phyloP scores from a whole-genome alignment of 92 coral and sea anemone species.

The Zoanthus sociatus region DNA sequence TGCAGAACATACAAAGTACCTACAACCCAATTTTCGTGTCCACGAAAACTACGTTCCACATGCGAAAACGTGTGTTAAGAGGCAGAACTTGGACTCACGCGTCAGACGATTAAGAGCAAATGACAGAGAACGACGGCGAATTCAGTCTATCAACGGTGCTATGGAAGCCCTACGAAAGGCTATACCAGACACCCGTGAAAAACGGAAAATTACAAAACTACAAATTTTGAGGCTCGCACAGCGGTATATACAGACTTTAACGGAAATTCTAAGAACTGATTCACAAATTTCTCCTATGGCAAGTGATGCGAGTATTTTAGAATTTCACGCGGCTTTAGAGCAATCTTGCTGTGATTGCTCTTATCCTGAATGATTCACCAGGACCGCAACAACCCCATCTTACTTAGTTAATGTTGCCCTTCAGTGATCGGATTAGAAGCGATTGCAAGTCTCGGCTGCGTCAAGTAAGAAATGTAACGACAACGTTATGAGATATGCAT shows the following conservation, averaged over 20 bases:
- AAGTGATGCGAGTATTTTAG: conserved; percentile 14
- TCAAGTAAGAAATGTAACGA: neutral
- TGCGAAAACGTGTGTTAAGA: conserved; percentile 23
- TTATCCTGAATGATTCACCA: neutral
- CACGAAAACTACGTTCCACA: conserved; percentile 8
- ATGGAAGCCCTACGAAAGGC: conserved; percentile 91
- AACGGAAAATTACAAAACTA: conserved; percentile 88
- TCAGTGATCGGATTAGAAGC: neutral
- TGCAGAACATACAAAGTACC: neutral
- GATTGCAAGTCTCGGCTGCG: neutral
- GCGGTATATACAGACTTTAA: conserved; percentile 82
- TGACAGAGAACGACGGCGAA: conserved; percentile 87
- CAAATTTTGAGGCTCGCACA: conserved; percentile 88
- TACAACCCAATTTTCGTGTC: conserved; percentile 20
- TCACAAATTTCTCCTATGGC: conserved; percentile 23
- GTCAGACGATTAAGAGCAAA: conserved; percentile 88
- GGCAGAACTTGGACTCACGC: conserved; percentile 63
- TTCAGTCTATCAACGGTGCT: conserved; percentile 91
- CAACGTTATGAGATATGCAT: neutral
- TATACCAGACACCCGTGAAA: conserved; percentile 86
- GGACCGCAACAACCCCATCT: neutral
- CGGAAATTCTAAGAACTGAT: conserved; percentile 67
- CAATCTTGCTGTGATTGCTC: conserved; percentile 1
- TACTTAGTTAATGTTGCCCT: neutral
- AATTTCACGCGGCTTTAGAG: conserved; percentile 4